Evolutionary conservation across 2,888 invertebrate species (phyloP), one percentile per base, ranked within the genome.

Genomic region (Nymphalis polychloros): DNA sequence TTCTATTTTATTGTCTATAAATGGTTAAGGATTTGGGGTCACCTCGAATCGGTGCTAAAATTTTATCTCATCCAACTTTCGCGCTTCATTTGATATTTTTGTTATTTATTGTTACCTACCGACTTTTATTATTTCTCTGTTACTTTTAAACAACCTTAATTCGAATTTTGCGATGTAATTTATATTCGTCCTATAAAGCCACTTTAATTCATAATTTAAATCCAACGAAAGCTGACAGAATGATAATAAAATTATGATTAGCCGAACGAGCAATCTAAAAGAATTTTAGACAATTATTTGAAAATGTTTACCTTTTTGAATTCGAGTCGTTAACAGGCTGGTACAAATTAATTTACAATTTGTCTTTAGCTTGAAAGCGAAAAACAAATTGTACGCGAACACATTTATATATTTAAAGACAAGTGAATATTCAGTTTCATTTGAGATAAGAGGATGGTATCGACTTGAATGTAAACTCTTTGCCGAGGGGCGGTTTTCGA

Each of bases 341-440:
- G 10, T 59, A 46, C 46, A 16, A 41, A 59, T 47, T 19, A 17
- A 46, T 59, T 20, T 16, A 5, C 13, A 16, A 41, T 55, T 13
- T 31, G 31, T 55, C 31, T 31, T 31, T 52, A 16, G 50, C n/a
- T 52, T 16, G 16, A n/a, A 8, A 13, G 19, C 16, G 7, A 55
- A n/a, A n/a, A n/a, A n/a, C n/a, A n/a, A n/a, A n/a, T n/a, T n/a
- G n/a, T n/a, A n/a, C 7, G n/a, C 31, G 49, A 50, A 50, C 27
- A 47, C 27, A 47, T 35, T 19, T 46, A 55, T 55, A 53, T 17
- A 55, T 35, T 47, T 50, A 46, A 57, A 64, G 59, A 67, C 49
- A 63, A 49, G 49, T 65, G 60, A 63, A 67, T 70, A 64, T 67
- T 67, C 57, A 60, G 70, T 61, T 67, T 64, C 60, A 64, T 70